Evolutionary conservation across 2,888 invertebrate species (phyloP).

Genomic region (Erebia aethiops): DNA sequence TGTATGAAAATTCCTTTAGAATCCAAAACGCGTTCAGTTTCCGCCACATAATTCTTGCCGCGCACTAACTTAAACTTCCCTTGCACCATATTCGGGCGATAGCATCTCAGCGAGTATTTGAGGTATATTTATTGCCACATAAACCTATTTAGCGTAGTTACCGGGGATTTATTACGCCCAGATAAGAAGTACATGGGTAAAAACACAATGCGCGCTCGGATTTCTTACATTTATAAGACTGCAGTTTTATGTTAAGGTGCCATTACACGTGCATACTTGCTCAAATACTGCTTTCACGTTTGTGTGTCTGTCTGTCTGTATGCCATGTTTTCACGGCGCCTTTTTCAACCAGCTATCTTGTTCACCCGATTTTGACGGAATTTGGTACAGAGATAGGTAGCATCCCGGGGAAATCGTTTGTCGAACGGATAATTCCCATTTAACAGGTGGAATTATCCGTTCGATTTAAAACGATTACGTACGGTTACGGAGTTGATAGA

Average conservation of each 20-base stretch:
- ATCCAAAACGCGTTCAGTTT: slow-evolving; percentile 13
- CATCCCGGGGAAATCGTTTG: too few relatives aligned
- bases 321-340: too few relatives aligned
- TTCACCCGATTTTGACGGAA: too few relatives aligned
- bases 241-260: not conserved
- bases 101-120: slow-evolving; percentile 25
- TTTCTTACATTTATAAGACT: slow-evolving; percentile 31
- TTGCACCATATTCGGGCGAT: slow-evolving; percentile 24
- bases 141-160: slow-evolving; percentile 34
- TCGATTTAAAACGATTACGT: too few relatives aligned
- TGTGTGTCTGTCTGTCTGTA: too few relatives aligned
- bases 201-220: slow-evolving; percentile 29
- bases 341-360: too few relatives aligned
- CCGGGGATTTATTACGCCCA: slow-evolving; percentile 33
- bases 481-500: too few relatives aligned
- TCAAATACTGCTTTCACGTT: too few relatives aligned
- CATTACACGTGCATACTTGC: not conserved
- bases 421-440: too few relatives aligned
- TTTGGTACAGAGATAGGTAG: too few relatives aligned
- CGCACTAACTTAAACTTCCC: slow-evolving; percentile 16
- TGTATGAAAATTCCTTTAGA: slow-evolving; percentile 14
- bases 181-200: slow-evolving; percentile 31
- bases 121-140: slow-evolving; percentile 40
- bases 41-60: slow-evolving; percentile 13
- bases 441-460: too few relatives aligned